Percentiles rank a stretch among this genome's conserved stretches.
These are phyloP conservation scores for Tinamus major DNA, from an alignment of 2,797 vertebrate genomes.

Conservation along the genomic window DNA sequence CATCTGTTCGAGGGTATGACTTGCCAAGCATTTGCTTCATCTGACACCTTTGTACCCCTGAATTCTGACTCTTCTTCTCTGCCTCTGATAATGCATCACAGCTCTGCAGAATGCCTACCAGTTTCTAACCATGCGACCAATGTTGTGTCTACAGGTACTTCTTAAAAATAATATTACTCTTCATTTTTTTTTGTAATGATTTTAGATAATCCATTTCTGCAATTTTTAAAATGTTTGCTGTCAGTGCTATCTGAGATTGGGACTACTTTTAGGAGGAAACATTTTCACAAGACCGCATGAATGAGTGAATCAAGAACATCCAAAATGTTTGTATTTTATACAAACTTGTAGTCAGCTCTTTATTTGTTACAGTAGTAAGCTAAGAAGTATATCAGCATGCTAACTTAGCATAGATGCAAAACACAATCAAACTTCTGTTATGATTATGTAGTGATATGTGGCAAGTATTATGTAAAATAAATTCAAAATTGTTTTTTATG, in stretches of 20 bases:
- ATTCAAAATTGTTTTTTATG: neutral
- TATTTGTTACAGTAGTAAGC: neutral
- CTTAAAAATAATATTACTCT: slow-evolving; percentile 40
- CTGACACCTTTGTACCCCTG: slow-evolving; percentile 89
- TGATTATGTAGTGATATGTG: neutral
- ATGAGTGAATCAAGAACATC: neutral
- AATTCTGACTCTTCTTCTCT: slow-evolving; percentile 87
- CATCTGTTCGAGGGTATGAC: slow-evolving; percentile 85
- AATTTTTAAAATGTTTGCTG: neutral
- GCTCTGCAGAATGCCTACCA: slow-evolving; percentile 89
- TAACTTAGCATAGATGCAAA: neutral
- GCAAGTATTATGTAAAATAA: neutral
- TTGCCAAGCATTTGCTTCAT: slow-evolving; percentile 90
- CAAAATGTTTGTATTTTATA: neutral
- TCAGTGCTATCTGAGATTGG: neutral
- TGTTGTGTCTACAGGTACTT: slow-evolving; percentile 93
- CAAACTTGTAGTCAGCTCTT: neutral
- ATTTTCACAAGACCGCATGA: neutral
- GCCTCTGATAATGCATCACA: slow-evolving; percentile 96
- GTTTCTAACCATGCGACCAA: slow-evolving; percentile 89
- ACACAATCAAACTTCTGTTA: neutral
- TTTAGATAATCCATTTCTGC: neutral
- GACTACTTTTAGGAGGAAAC: neutral
- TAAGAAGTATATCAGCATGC: neutral
- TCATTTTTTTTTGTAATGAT: neutral